A percentile compares a stretch with the other conserved stretches of the same genome.
Conservation (phyloP, 2,797 vertebrate species). For the Takifugu rubripes region DNA sequence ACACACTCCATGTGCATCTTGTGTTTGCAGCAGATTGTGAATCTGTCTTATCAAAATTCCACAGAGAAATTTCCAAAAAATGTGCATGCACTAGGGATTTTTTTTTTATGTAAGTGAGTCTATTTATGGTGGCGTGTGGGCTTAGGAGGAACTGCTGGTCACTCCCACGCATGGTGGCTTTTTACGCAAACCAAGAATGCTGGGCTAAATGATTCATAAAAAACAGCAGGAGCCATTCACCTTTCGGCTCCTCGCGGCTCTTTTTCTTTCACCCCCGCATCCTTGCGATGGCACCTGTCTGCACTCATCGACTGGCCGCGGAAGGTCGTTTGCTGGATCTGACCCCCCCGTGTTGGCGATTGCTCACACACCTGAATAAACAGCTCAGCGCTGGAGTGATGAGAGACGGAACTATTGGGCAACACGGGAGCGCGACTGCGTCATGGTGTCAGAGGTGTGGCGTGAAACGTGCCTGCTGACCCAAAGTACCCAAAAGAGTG, state of each 20-base stretch:
- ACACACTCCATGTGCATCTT: constrained; percentile 7
- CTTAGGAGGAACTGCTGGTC: constrained; percentile 50
- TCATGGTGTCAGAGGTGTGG: constrained; percentile 14
- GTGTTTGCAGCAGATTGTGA: constrained; percentile 9
- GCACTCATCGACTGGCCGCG: constrained; percentile 20
- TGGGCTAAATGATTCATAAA: constrained; percentile 59
- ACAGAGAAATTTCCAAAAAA: background rate
- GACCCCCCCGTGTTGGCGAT: constrained; percentile 37
- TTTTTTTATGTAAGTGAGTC: constrained; percentile 54
- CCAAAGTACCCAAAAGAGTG: constrained; percentile 50
- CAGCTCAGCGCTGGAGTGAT: constrained; percentile 30
- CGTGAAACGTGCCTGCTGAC: constrained; percentile 55
- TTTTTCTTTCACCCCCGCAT: constrained; percentile 3
- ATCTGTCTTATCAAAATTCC: background rate
- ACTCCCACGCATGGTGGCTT: constrained; percentile 54
- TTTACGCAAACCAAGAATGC: constrained; percentile 59
- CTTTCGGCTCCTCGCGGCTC: constrained; percentile 45
- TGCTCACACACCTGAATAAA: constrained; percentile 65
- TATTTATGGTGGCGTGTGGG: constrained; percentile 67
- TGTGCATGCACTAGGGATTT: constrained; percentile 24
- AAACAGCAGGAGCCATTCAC: constrained; percentile 39
- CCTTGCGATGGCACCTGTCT: constrained; percentile 42
- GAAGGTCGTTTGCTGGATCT: constrained; percentile 27
- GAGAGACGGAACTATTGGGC: constrained; percentile 17
- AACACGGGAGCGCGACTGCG: constrained; percentile 1